phyloP scores from a whole-genome alignment of 2,888 invertebrate genomes.

The Hypena proboscidalis region DNA sequence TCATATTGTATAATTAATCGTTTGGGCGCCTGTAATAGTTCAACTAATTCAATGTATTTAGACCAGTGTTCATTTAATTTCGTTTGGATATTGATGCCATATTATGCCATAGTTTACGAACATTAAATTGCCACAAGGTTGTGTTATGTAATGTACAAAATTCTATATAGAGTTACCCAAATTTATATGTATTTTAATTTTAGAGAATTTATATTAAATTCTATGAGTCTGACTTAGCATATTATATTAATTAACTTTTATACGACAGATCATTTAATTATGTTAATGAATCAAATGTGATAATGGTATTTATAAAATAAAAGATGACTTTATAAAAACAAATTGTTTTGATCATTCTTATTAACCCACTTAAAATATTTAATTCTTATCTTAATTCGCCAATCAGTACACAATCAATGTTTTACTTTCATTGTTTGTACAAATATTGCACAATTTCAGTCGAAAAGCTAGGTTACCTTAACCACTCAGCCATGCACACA shows the following conservation, averaged over 20 bases:
- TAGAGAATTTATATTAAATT: constrained; percentile 81
- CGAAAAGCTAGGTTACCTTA: no score
- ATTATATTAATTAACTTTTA: constrained; percentile 66
- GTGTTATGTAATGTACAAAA: constrained; percentile 80
- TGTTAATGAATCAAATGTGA: constrained; percentile 75
- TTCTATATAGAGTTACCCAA: constrained; percentile 78
- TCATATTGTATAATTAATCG: constrained; percentile 8
- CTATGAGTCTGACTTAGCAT: constrained; percentile 80
- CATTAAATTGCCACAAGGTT: constrained; percentile 77
- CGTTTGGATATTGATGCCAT: constrained; percentile 47
- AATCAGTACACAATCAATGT: no score
- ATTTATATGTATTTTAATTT: constrained; percentile 64
- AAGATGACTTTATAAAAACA: constrained; percentile 47
- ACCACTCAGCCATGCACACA: no score
- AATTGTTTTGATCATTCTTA: constrained; percentile 23
- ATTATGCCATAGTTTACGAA: constrained; percentile 72
- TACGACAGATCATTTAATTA: constrained; percentile 69
- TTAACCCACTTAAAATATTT: constrained; percentile 1
- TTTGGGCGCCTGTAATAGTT: constrained; percentile 52
- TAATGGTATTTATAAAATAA: constrained; percentile 76
- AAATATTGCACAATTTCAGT: no score
- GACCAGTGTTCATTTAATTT: constrained; percentile 23
- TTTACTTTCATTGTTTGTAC: no score
- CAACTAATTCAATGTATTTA: constrained; percentile 52
- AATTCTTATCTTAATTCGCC: constrained; percentile 2